phyloP scores from a whole-genome alignment of 2,113 vertebrate genomes.

The Hoplias malabaricus region DNA sequence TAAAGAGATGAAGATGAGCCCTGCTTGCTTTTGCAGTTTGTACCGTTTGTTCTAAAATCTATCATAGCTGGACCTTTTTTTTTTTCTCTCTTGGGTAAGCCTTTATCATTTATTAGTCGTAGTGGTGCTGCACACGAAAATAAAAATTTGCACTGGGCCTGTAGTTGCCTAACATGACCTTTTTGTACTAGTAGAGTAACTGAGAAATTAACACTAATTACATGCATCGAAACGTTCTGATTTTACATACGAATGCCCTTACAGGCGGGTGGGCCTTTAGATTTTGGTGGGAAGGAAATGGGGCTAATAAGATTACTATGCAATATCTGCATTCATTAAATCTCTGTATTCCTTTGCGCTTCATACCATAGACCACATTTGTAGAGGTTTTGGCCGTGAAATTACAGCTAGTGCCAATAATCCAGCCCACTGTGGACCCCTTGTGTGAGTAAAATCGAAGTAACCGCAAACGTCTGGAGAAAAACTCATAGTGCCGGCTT shows the following conservation, averaged over 20 bases:
- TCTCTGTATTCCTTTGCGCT: background rate
- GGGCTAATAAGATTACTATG: constrained; percentile 47
- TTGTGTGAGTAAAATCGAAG: background rate
- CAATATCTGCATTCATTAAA: constrained; percentile 33
- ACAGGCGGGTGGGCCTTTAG: background rate
- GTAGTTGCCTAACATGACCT: constrained; percentile 16
- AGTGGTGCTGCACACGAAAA: background rate
- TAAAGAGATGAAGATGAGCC: constrained; percentile 19
- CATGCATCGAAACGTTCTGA: constrained; percentile 7
- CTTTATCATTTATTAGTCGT: background rate
- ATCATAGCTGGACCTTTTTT: background rate
- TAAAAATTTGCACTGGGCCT: constrained; percentile 20
- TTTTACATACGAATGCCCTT: background rate
- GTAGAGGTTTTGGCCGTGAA: background rate
- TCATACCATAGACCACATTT: constrained; percentile 8
- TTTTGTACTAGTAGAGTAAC: constrained; percentile 27
- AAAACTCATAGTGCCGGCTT: background rate
- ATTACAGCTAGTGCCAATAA: constrained; percentile 14
- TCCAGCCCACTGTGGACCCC: background rate
- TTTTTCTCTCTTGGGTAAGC: background rate
- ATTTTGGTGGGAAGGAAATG: constrained; percentile 1
- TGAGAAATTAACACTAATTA: constrained; percentile 6
- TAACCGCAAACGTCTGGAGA: background rate
- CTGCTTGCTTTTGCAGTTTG: background rate
- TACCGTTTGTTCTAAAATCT: background rate